Percentiles rank a stretch among this genome's conserved stretches.
phyloP scores from a whole-genome alignment of 2,113 vertebrate genomes.

The Nymphicus hollandicus region DNA sequence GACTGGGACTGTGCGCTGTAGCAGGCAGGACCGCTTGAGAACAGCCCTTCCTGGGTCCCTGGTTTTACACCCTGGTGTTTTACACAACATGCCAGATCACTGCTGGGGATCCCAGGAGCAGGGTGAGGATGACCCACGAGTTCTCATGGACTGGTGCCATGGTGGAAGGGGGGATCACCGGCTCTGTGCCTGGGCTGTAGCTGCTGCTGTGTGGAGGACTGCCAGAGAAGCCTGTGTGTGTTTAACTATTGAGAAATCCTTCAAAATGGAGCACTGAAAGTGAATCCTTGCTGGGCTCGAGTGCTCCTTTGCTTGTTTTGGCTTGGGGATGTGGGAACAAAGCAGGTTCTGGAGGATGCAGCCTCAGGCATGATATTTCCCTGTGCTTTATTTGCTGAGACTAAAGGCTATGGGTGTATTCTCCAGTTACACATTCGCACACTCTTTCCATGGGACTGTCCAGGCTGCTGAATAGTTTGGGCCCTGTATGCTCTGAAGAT shows the following conservation, averaged over 20 bases:
- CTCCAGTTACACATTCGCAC: not conserved
- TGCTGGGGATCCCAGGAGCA: not conserved
- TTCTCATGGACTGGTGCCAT: not conserved
- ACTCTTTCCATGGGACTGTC: not conserved
- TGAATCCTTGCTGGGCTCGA: not conserved
- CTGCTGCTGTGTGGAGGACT: not conserved
- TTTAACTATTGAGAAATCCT: not conserved
- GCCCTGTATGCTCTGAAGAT: not conserved
- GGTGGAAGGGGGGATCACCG: not conserved
- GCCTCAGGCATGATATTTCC: not conserved
- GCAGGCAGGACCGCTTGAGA: not conserved
- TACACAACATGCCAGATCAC: fast-evolving
- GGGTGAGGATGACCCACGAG: not conserved
- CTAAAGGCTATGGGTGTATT: not conserved
- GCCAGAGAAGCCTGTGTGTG: not conserved
- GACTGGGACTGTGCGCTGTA: not conserved
- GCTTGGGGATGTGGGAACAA: not conserved
- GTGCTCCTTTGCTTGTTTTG: not conserved
- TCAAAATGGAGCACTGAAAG: not conserved
- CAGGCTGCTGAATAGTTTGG: not conserved
- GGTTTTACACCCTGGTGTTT: not conserved
- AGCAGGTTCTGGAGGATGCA: not conserved
- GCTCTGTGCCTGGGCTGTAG: too few relatives aligned
- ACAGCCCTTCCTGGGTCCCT: not conserved
- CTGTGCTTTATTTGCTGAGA: not conserved